Evolutionary conservation across 1,140 invertebrate species (phyloP), one percentile per base, ranked within the genome.

Genomic region (Pseudomyrmex sp.): DNA sequence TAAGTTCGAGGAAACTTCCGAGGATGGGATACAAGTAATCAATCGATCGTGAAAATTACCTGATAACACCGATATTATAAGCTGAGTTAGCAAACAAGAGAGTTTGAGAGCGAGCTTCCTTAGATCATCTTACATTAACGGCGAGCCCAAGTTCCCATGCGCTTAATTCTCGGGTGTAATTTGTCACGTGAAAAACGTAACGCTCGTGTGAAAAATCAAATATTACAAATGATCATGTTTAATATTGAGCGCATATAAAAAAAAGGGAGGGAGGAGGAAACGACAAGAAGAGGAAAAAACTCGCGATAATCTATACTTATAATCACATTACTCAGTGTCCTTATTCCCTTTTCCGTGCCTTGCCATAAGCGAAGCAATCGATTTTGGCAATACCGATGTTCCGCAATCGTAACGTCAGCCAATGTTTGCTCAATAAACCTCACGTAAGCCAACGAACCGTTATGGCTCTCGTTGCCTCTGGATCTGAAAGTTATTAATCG

Each of bases 391-490:
- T 56, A 54, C 76, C 76, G 62, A 70, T 15, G 54, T 35, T 69
- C 18, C 52, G 50, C 66, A 62, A 88, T 85, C 72, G 68, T 62
- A 72, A 80, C 52, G 83, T 86, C 84, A 76, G 73, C 56, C 58
- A 70, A 86, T 89, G 88, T 89, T 88, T 86, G 80, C 80, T 88
- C 84, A 70, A 89, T 89, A 89, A 88, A 88, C 84, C 74, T 66
- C 63, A 46, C 62, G 52, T 56, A 73, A 85, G 65, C 66, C 73
- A 50, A 74, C 73, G 84, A 83, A 83, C 77, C 84, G 77, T 62
- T 73, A 35, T 75, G 58, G 23, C 23, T 52, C 74, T 74, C 48
- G 69, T 48, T 75, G 46, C 84, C 69, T 69, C 68, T 75, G 56
- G 63, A 83, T 52, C 73, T 85, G 74, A 48, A 85, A 80, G 54